phyloP scores from a whole-genome alignment of 1,140 invertebrate genomes.

The Zaprionus ornatus region DNA sequence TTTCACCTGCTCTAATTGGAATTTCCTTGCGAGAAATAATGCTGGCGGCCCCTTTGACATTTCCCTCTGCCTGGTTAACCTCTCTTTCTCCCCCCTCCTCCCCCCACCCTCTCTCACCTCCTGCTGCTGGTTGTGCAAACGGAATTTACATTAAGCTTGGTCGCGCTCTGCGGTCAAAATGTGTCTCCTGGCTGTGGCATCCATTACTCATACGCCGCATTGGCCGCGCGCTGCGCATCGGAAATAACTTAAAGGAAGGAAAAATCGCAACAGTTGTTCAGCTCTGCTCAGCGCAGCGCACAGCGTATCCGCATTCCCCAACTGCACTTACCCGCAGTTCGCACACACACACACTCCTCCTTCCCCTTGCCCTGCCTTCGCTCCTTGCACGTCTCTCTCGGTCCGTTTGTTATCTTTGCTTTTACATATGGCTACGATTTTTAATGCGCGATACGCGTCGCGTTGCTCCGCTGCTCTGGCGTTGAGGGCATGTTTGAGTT shows the following conservation, averaged over 20 bases:
- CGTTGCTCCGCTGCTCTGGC: conserved; percentile 9
- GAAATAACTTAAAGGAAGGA: conserved; percentile 39
- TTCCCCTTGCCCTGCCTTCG: neutral
- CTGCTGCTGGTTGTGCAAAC: conserved; percentile 5
- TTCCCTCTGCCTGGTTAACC: conserved; percentile 13
- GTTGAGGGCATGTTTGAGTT: conserved; percentile 77
- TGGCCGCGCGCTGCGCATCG: conserved; percentile 22
- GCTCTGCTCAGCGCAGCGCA: neutral
- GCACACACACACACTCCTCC: too few relatives aligned
- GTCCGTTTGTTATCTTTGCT: conserved; percentile 71
- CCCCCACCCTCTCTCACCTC: neutral
- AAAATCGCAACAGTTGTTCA: conserved; percentile 43
- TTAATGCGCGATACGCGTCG: conserved; percentile 74
- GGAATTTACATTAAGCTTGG: conserved; percentile 47
- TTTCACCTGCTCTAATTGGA: conserved; percentile 23
- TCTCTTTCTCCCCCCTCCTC: neutral
- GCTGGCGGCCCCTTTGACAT: conserved; percentile 20
- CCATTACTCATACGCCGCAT: conserved; percentile 51
- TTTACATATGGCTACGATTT: conserved; percentile 81
- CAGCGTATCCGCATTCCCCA: neutral
- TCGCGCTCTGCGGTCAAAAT: conserved; percentile 42
- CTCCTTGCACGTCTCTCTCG: neutral
- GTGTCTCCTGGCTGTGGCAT: conserved; percentile 31
- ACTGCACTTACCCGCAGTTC: neutral
- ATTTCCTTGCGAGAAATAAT: conserved; percentile 14